These are phyloP conservation scores for Notothenia rossii DNA, from an alignment of 2,113 vertebrate genomes.

Conservation along the genomic window DNA sequence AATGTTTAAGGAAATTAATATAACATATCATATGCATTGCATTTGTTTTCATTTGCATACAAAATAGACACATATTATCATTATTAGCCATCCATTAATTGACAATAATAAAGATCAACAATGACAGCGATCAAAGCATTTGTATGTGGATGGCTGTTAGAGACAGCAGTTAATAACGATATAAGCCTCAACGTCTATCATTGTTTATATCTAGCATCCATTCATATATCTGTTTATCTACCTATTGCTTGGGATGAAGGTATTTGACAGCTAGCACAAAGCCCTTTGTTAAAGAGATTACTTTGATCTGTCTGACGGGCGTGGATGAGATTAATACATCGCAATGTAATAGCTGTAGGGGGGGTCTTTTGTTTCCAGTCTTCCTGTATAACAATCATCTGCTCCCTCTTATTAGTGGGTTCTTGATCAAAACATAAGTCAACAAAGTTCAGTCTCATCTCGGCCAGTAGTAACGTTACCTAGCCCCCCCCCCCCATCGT, in stretches of 20 bases:
- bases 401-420: background rate
- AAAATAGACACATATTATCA: background rate
- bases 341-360: constrained; percentile 32
- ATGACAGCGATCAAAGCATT: background rate
- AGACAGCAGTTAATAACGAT: background rate
- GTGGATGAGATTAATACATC: constrained; percentile 56
- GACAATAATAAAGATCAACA: background rate
- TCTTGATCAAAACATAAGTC: constrained; percentile 14
- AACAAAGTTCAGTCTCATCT: constrained; percentile 54
- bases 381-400: background rate
- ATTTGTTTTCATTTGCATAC: no score
- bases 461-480: background rate
- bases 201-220: background rate
- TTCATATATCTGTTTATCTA: background rate
- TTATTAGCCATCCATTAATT: background rate
- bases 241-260: constrained; percentile 42
- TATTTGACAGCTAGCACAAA: constrained; percentile 75
- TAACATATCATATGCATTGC: no score
- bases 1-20: no score
- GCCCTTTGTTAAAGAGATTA: constrained; percentile 82
- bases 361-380: constrained; percentile 34
- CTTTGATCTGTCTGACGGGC: constrained; percentile 71
- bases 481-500: constrained; percentile 44
- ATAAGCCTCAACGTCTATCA: background rate
- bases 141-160: background rate